Base-by-base conservation (phyloP, 1,140 invertebrate genomes). In the Drosophila oshimai region DNA sequence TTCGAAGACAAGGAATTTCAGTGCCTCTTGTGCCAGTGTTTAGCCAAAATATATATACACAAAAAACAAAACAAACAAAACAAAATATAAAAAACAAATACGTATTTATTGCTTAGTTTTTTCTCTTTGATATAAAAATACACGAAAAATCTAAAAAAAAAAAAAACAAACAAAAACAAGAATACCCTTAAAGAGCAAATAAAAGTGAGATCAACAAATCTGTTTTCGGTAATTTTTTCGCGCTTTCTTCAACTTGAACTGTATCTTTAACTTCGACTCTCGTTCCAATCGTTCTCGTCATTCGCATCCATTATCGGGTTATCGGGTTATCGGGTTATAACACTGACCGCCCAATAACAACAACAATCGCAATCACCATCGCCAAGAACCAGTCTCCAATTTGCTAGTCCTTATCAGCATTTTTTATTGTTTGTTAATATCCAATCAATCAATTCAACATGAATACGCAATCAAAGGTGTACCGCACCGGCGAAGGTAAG, bases 1-100 rank as follows among this genome's bases (percentile, higher is more conserved):
- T 86, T 86, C 81, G 81, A 86, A 87, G 81, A 87, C 81, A 87
- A 88, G 81, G 81, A 87, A 87, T 87, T 88, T 87, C 83, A 87
- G 81, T 87, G 81, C 81, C 81, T 87, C 83, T 88, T 81, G 81
- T 87, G 81, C 83, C 83, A 87, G 81, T 87, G 81, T 87, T 86
- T 87, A 86, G 81, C 81, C 81, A 86, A 86, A 86, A 86, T 86
- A 86, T 86, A 84, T 84, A 86, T 86, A 86, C 80, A 86, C 81
- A 84, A 87, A 72, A 53, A 72, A 72, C 20, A 51, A 72, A 45
- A 71, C 9, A 42, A 61, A 34, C 17, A 31, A 42, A 61, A 34
- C 17, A 31, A 46, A 37, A 31, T 55, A 55, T 6, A 22, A 67
- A 44, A 28, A 54, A 60, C 12, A 86, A 76, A 86, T 86, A 86